Conservation (phyloP, 2,797 vertebrate genomes). For the Geotria australis region DNA sequence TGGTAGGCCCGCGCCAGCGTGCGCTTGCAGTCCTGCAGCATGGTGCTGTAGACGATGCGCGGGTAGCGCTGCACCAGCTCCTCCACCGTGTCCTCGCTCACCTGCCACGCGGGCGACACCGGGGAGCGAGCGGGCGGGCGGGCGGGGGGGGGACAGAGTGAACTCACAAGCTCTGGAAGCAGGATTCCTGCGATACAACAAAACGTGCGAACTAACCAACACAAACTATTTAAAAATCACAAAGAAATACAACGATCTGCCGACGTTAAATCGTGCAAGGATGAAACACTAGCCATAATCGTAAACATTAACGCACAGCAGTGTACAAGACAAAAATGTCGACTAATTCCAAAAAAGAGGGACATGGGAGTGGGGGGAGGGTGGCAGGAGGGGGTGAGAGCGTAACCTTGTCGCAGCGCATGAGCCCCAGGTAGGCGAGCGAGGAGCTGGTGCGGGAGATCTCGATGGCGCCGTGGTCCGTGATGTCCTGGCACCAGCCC, state of each 20-base stretch:
- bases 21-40: conserved; percentile 97
- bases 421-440: conserved; percentile 70
- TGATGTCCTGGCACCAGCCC: conserved; percentile 96
- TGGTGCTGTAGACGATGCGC: conserved; percentile 90
- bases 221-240: no score
- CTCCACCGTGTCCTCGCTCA: conserved; percentile 80
- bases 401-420: conserved; percentile 83
- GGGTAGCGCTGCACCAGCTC: conserved; percentile 81
- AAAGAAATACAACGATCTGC: no score
- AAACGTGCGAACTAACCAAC: no score
- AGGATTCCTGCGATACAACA: no score
- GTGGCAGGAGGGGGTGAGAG: not conserved
- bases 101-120: conserved; percentile 14
- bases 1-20: conserved; percentile 91
- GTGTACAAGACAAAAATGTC: no score
- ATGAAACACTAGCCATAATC: no score
- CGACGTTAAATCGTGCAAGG: no score
- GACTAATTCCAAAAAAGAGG: no score
- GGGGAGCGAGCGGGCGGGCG: not conserved
- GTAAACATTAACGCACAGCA: no score
- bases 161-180: no score
- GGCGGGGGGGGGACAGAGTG: not conserved
- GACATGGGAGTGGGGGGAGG: not conserved
- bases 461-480: conserved; percentile 71
- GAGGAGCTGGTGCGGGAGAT: conserved; percentile 91